A percentile compares a stretch with the other conserved stretches of the same genome.
Conservation (phyloP, 2,113 vertebrate species). For the Odontophorus gujanensis region DNA sequence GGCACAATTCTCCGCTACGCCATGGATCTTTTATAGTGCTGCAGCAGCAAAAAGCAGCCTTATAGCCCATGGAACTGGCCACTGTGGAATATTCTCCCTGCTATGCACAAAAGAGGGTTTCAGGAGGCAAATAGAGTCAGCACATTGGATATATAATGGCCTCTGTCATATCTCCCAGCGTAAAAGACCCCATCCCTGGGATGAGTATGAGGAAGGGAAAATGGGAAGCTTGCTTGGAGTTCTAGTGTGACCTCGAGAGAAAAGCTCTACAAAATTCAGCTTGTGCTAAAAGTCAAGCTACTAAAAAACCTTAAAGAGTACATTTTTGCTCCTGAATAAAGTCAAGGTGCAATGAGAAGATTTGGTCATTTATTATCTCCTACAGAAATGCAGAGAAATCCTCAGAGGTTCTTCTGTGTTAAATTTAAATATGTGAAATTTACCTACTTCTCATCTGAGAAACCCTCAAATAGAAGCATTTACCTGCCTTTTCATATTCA, state of each 20-base stretch:
- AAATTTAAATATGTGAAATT: background rate
- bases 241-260: background rate
- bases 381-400: background rate
- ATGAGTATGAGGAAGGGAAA: background rate
- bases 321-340: background rate
- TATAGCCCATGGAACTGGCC: slow-evolving; percentile 52
- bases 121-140: slow-evolving; percentile 11
- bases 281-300: background rate
- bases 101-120: background rate
- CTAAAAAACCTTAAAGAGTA: background rate
- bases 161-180: background rate
- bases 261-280: background rate
- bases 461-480: background rate
- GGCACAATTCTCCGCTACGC: slow-evolving; percentile 30
- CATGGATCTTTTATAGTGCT: slow-evolving; percentile 51
- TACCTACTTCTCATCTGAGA: background rate
- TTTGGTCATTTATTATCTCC: background rate
- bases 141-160: background rate
- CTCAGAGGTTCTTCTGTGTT: background rate
- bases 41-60: slow-evolving; percentile 7
- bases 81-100: slow-evolving; percentile 16
- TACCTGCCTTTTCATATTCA: background rate
- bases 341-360: background rate
- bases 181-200: background rate
- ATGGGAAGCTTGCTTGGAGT: background rate